Percentiles rank a stretch among this genome's conserved stretches.
These are phyloP conservation scores for Chionodraco myersi DNA, from an alignment of 2,113 vertebrate genomes.

Conservation along the genomic window DNA sequence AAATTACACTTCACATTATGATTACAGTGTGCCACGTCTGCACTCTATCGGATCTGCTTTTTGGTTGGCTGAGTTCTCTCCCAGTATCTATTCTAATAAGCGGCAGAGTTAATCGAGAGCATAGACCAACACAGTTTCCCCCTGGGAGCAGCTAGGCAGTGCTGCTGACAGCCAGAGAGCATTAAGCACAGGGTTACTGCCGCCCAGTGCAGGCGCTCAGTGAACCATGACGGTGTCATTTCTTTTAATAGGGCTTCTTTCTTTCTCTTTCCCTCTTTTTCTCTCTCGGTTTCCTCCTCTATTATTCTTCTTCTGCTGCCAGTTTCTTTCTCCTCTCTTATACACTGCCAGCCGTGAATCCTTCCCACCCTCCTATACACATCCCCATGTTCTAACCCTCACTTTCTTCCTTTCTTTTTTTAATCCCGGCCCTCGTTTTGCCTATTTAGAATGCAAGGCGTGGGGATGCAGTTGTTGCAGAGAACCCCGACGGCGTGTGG, in stretches of 20 bases:
- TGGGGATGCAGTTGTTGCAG: constrained; percentile 71
- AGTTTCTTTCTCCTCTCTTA: constrained; percentile 35
- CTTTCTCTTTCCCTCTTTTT: constrained; percentile 48
- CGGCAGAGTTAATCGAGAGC: constrained; percentile 78
- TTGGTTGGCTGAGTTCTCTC: constrained; percentile 62
- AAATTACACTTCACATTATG: constrained; percentile 59
- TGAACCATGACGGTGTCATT: constrained; percentile 81
- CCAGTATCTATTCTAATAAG: constrained; percentile 79
- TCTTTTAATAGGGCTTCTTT: constrained; percentile 81
- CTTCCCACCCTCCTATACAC: constrained; percentile 18
- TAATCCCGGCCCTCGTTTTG: constrained; percentile 51
- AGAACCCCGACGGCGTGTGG: constrained; percentile 72
- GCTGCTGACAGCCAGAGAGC: constrained; percentile 78
- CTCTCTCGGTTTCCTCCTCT: constrained; percentile 31
- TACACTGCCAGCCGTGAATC: constrained; percentile 14
- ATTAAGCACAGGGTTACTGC: constrained; percentile 78
- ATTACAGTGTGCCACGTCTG: constrained; percentile 49
- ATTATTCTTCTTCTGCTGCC: constrained; percentile 7
- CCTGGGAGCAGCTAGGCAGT: constrained; percentile 70
- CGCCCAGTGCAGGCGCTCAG: constrained; percentile 66
- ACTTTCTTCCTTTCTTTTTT: constrained; percentile 36
- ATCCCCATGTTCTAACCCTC: constrained; percentile 18
- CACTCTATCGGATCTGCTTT: constrained; percentile 56
- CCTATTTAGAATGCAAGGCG: constrained; percentile 79
- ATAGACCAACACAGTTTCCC: constrained; percentile 73